These are phyloP conservation scores for Epinephelus awoara DNA, from an alignment of 2,797 vertebrate genomes.

Conservation along the genomic window DNA sequence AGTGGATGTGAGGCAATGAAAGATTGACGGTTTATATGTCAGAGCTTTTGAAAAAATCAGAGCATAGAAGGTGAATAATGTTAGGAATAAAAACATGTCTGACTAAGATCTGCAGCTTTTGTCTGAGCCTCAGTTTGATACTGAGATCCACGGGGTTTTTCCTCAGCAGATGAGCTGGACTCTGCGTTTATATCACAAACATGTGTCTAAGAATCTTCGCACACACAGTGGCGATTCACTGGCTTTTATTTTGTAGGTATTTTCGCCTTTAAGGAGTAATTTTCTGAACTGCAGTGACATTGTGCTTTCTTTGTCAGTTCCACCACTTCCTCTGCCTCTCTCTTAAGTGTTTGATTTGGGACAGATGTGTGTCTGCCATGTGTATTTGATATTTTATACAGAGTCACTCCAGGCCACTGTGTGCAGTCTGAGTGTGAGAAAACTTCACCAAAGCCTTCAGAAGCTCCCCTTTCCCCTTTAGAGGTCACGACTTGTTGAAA, in stretches of 20 bases:
- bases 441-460: neutral
- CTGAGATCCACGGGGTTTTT: slow-evolving; percentile 14
- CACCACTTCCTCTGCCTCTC: neutral
- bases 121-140: slow-evolving; percentile 7
- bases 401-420: neutral
- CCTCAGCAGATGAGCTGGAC: slow-evolving; percentile 9
- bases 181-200: slow-evolving; percentile 39
- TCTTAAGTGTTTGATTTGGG: slow-evolving; percentile 5
- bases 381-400: neutral
- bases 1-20: slow-evolving; percentile 3
- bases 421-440: neutral
- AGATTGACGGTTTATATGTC: slow-evolving; percentile 9
- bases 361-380: neutral
- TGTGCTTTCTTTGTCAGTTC: neutral
- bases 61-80: slow-evolving; percentile 8
- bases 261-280: neutral
- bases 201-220: slow-evolving; percentile 27
- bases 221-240: neutral
- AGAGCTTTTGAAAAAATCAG: neutral
- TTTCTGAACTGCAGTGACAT: neutral
- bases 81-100: slow-evolving; percentile 19
- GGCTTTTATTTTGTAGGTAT: slow-evolving; percentile 5
- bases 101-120: slow-evolving; percentile 13
- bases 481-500: slow-evolving; percentile 15
- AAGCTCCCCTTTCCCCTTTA: neutral